Base-by-base conservation (phyloP, 1,140 invertebrate genomes). In the Meloidogyne hapla region DNA sequence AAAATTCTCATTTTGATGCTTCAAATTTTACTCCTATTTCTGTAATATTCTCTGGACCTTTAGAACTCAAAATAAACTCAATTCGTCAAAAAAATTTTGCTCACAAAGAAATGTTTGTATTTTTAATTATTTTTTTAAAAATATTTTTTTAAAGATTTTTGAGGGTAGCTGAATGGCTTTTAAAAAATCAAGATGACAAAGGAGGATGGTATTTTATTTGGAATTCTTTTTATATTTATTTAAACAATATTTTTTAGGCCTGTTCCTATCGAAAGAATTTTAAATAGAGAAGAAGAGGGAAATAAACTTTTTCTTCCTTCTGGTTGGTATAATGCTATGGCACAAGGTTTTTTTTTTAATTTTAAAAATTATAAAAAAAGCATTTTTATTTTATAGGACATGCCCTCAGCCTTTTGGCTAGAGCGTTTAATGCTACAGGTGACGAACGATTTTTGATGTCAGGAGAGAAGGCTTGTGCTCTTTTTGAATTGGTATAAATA, bases 271-370 rank as follows among this genome's bases (percentile, higher is more conserved):
- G 25, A 25, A 61, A 70, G 69, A 23, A 45, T 28, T 56, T 56
- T 70, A 45, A 56, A 56, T 6, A 21, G n/a, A n/a, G n/a, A 56
- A 4, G 40, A 70, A 61, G 69, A 26, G 6, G 23, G 21, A 2
- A 28, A 70, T 9, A 45, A 61, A 70, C 38, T 70, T 28, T 18
- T 70, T 23, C 28, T 70, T 26, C 18, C 12, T 26, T 1, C 61
- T 28, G 69, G 69, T 28, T 70, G 69, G 69, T 61, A 70, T 56
- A 70, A 38, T 48, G 69, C 69, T 25, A 70, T 70, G 69, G 38
- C 38, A 69, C 67, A 69, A 33, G 67, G 67, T 69, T 69, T 69
- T 48, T 25, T 15, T 26, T 42, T 38, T 23, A 23, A 3, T 8
- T 9, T 40, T 26, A 18, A 18, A 67, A 26, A n/a, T 33, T 67